Base-by-base conservation (phyloP, 2,797 vertebrate species). In the Clarias pachynema region DNA sequence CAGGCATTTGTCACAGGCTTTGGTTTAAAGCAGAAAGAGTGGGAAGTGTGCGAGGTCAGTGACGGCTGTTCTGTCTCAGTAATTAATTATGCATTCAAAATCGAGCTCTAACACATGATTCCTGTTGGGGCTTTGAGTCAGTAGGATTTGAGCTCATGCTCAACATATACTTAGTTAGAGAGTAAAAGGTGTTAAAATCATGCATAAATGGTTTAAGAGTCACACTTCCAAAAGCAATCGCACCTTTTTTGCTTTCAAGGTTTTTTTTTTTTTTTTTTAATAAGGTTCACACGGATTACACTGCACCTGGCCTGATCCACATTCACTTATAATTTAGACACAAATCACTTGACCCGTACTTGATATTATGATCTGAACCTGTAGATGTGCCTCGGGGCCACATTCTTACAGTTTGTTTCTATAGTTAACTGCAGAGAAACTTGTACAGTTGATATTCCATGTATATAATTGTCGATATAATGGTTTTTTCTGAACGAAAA, bases 41-140 rank as follows among this genome's bases (percentile, higher is more conserved):
- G 65, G 81, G 75, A 84, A 85, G 72, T 83, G n/a, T 72, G 73
- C 20, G 68, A 83, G 86, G 88, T 86, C 87, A 85, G 82, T 69
- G 82, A 70, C 49, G 66, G 37, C 82, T 29, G 49, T 53, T 49
- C 56, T 73, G 78, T 83, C 68, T 74, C 60, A 22, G 68, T 79
- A 83, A 83, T 86, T 85, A 85, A 87, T 89, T 88, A 86, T 85
- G 82, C 85, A 88, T 87, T 78, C 77, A 73, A 40, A 83, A 86
- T 79, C 70, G 24, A 86, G 60, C 63, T 22, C 8, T 29, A 73
- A 59, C 56, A 69, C 82, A 70, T 37, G 49, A 74, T 81, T 79
- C 72, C 83, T 63, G 70, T 9, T 70, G 87, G 79, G 63, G 79
- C 68, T 66, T 77, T 82, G 57, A 81, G 56, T 82, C 56, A 34